Conservation (phyloP, 2,888 invertebrate species). For the Brachyptera putata region DNA sequence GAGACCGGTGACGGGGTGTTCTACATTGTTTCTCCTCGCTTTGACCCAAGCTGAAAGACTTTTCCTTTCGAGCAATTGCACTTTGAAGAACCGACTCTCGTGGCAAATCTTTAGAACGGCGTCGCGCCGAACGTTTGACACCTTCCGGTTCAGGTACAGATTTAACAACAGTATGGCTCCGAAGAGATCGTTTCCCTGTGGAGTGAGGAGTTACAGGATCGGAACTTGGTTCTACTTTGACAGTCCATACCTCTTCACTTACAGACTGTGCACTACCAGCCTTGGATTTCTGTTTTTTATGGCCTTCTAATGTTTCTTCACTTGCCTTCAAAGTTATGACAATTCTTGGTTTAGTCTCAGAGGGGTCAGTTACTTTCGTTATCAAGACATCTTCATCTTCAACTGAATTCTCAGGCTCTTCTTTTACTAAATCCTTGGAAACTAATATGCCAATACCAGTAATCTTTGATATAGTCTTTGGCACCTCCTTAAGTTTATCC, state of each 20-base stretch:
- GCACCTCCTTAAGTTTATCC: background rate
- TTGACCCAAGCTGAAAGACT: constrained; percentile 54
- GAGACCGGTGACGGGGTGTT: constrained; percentile 25
- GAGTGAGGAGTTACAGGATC: background rate
- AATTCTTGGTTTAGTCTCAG: constrained; percentile 54
- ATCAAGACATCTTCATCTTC: constrained; percentile 30
- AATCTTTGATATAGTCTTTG: background rate
- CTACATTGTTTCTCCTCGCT: constrained; percentile 28
- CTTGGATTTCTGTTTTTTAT: constrained; percentile 45
- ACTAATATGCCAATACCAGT: too few relatives aligned
- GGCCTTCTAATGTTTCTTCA: constrained; percentile 45
- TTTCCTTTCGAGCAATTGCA: constrained; percentile 69
- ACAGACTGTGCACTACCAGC: constrained; percentile 27
- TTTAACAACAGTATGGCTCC: constrained; percentile 29
- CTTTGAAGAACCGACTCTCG: constrained; percentile 60
- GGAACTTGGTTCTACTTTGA: constrained; percentile 25
- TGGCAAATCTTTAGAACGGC: constrained; percentile 57
- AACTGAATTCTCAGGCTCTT: background rate
- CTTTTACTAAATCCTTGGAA: background rate
- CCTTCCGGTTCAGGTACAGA: constrained; percentile 36
- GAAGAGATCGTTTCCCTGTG: constrained; percentile 30
- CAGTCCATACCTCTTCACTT: constrained; percentile 32
- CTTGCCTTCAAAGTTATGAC: constrained; percentile 58
- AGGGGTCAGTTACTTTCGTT: background rate
- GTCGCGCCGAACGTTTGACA: constrained; percentile 60